These are phyloP conservation scores for Malaclemys terrapin DNA, from an alignment of 2,113 vertebrate genomes.

Conservation along the genomic window DNA sequence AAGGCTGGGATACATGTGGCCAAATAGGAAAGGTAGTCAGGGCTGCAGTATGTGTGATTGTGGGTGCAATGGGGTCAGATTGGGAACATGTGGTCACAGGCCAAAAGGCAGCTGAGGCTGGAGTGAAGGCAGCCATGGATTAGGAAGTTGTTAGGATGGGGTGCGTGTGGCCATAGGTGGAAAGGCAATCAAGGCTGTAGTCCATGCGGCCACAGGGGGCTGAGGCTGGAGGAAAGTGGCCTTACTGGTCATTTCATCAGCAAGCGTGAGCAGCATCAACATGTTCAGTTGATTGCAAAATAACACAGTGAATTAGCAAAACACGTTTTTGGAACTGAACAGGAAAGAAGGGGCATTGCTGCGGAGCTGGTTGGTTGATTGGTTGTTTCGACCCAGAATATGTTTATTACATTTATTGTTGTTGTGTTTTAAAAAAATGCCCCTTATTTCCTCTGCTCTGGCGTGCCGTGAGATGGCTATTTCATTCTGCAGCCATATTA, in stretches of 20 bases:
- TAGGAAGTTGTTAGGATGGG: not conserved
- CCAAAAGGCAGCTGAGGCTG: not conserved
- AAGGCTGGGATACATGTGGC: not conserved
- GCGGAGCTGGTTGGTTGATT: not conserved
- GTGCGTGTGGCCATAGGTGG: too few relatives aligned
- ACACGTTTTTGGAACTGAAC: accelerated
- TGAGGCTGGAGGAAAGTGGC: not conserved
- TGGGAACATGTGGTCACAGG: not conserved
- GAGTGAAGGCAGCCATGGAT: not conserved
- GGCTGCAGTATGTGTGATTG: not conserved
- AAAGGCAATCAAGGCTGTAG: not conserved
- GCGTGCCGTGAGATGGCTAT: not conserved
- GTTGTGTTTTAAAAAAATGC: not conserved
- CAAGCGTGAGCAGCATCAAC: not conserved
- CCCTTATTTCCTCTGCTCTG: not conserved
- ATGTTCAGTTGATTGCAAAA: not conserved
- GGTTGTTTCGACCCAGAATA: not conserved
- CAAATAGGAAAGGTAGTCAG: not conserved
- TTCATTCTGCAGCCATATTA: not conserved
- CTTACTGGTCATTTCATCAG: not conserved
- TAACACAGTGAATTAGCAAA: not conserved
- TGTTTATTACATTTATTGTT: not conserved
- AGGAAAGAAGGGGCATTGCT: not conserved
- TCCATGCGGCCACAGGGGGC: not conserved
- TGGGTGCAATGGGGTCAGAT: accelerated